Percentiles rank a stretch among this genome's conserved stretches.
Evolutionary conservation across 2,113 vertebrate genomes (phyloP).

Genomic region (Apistogramma diplotaenia): DNA sequence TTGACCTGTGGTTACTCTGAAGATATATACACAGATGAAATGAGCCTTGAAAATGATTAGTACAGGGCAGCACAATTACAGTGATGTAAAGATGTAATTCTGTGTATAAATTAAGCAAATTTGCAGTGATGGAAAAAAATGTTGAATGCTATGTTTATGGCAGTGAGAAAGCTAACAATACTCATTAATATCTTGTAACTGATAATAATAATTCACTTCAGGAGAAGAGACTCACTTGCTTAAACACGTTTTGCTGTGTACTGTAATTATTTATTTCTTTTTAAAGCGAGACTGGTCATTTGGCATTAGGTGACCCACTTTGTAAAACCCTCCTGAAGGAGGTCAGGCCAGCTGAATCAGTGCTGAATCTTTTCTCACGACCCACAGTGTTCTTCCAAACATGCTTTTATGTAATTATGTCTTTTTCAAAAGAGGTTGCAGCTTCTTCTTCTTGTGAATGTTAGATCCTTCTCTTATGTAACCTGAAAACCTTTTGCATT

Average conservation of each 20-base stretch:
- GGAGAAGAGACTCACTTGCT: not conserved
- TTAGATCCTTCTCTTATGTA: not conserved
- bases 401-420: not conserved
- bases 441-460: not conserved
- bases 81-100: not conserved
- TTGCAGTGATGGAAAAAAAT: conserved; percentile 8
- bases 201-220: not conserved
- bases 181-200: not conserved
- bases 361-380: not conserved
- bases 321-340: not conserved
- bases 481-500: not conserved
- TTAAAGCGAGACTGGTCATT: not conserved
- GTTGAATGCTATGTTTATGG: conserved; percentile 12
- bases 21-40: conserved; percentile 19
- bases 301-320: not conserved
- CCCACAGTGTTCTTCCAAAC: not conserved
- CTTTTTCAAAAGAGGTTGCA: not conserved
- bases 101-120: not conserved
- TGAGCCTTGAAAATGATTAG: conserved; percentile 16
- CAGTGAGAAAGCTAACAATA: conserved; percentile 16
- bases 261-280: not conserved
- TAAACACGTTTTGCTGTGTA: not conserved
- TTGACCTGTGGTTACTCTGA: conserved; percentile 29
- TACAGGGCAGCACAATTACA: conserved; percentile 5
- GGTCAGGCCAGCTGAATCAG: not conserved